Evolutionary conservation across 2,113 vertebrate species (phyloP).

Genomic region (Myiopsitta monachus): DNA sequence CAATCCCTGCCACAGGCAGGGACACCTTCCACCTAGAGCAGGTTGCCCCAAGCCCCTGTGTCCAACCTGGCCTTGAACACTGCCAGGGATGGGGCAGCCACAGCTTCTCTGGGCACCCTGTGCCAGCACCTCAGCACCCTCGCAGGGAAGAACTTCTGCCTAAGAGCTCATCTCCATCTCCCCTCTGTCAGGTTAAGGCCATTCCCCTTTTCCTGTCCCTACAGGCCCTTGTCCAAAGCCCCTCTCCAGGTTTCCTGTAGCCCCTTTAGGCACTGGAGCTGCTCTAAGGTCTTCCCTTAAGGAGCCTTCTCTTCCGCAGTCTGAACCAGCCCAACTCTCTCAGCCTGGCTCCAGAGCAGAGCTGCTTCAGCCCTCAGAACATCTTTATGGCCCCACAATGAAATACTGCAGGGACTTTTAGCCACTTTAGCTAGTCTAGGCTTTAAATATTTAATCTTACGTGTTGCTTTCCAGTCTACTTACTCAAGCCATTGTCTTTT

Average conservation of each 20-base stretch:
- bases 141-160: too few species aligned
- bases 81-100: not conserved
- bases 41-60: not conserved
- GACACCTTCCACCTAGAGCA: not conserved
- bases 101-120: too few species aligned
- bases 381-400: not conserved
- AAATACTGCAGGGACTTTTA: not conserved
- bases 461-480: not conserved
- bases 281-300: not conserved
- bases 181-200: too few species aligned
- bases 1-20: not conserved
- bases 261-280: not conserved
- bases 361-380: not conserved
- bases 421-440: not conserved
- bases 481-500: not conserved
- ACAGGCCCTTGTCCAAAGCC: too few species aligned
- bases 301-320: not conserved
- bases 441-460: not conserved
- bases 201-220: too few species aligned
- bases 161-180: accelerated
- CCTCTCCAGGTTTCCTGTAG: too few species aligned
- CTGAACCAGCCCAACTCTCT: not conserved
- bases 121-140: not conserved
- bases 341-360: not conserved
- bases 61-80: not conserved